Conservation (phyloP, 1,140 invertebrate species). For the Battus philenor region DNA sequence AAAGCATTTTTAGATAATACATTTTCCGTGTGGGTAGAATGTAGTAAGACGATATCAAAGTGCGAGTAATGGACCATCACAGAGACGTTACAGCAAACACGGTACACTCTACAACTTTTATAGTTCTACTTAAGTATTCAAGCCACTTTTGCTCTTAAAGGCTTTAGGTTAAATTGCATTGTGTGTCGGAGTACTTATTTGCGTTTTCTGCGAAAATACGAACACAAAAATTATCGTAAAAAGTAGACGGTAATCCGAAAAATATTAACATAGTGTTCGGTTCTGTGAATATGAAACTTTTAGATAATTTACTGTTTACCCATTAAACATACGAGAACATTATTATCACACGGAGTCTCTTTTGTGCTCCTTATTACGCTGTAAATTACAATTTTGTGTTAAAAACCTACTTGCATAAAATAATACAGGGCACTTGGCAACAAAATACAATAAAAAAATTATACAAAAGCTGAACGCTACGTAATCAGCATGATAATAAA, state of each 20-base stretch:
- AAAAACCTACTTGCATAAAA: background rate
- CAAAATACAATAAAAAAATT: background rate
- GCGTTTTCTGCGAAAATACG: constrained; percentile 1
- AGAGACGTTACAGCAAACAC: constrained; percentile 25
- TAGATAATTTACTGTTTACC: no score
- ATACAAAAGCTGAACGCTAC: background rate
- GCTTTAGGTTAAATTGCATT: constrained; percentile 15
- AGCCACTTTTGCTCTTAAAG: constrained; percentile 6
- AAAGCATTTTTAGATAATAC: constrained; percentile 26
- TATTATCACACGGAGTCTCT: no score
- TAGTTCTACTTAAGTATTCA: constrained; percentile 13
- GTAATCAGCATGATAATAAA: constrained; percentile 10
- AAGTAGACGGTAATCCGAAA: no score
- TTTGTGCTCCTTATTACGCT: no score
- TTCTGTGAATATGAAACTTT: no score
- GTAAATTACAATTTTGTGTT: background rate
- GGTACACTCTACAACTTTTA: constrained; percentile 7
- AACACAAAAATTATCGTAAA: background rate
- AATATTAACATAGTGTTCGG: no score
- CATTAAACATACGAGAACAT: no score
- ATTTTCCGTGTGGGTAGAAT: constrained; percentile 22
- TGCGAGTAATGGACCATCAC: constrained; percentile 35
- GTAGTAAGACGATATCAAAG: constrained; percentile 34
- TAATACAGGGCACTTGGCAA: background rate
- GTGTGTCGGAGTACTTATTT: constrained; percentile 12